These are phyloP conservation scores for Hyposoter dolosus DNA, from an alignment of 2,888 invertebrate genomes.

Conservation along the genomic window DNA sequence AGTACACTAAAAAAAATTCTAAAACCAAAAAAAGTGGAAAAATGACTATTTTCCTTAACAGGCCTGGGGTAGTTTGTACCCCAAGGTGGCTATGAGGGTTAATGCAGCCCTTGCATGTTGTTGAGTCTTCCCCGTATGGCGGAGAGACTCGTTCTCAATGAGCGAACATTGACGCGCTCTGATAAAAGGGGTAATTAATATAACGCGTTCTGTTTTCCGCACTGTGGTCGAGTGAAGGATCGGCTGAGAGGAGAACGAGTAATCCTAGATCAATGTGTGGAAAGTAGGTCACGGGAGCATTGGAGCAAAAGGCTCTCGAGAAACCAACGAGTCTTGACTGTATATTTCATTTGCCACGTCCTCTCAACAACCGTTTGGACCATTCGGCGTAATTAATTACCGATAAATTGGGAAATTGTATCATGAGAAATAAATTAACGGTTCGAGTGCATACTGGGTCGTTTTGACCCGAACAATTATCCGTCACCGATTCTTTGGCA, in stretches of 20 bases:
- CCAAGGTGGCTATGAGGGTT: too few relatives aligned
- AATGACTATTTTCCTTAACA: too few relatives aligned
- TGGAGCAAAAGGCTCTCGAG: slow-evolving; percentile 26
- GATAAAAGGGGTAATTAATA: slow-evolving; percentile 64
- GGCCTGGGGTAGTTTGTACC: too few relatives aligned
- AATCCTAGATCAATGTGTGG: slow-evolving; percentile 50
- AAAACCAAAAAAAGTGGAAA: too few relatives aligned
- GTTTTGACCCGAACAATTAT: too few relatives aligned
- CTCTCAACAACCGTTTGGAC: neutral
- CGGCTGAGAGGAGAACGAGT: slow-evolving; percentile 19
- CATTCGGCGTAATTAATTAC: neutral
- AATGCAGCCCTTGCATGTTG: too few relatives aligned
- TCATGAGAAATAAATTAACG: neutral
- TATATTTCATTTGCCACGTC: slow-evolving; percentile 5
- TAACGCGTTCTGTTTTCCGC: slow-evolving; percentile 53
- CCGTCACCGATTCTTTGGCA: too few relatives aligned
- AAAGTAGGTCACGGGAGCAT: slow-evolving; percentile 58
- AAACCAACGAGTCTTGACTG: slow-evolving; percentile 12
- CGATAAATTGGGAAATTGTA: neutral
- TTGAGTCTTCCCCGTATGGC: neutral
- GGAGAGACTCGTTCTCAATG: slow-evolving; percentile 30
- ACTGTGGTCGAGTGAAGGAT: neutral
- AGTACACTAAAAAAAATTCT: too few relatives aligned
- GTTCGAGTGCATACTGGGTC: too few relatives aligned
- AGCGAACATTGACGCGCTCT: slow-evolving; percentile 21